These are phyloP conservation scores for Grammomys surdaster DNA, from an alignment of 2,113 vertebrate species.

Conservation along the genomic window DNA sequence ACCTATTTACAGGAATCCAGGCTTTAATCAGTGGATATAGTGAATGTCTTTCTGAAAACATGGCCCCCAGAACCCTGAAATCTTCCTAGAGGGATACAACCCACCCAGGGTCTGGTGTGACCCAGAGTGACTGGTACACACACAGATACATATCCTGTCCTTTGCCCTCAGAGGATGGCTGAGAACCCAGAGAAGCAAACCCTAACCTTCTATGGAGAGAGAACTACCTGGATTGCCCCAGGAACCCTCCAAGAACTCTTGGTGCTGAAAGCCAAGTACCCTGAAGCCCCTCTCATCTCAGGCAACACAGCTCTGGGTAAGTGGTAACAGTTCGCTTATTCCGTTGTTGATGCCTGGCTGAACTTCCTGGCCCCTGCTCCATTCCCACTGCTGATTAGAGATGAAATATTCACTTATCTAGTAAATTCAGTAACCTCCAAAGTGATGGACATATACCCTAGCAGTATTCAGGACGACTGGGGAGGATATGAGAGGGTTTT, in stretches of 20 bases:
- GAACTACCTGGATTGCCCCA: constrained; percentile 89
- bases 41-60: background rate
- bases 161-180: constrained; percentile 84
- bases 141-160: background rate
- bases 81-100: background rate
- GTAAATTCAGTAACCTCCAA: background rate
- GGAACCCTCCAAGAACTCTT: constrained; percentile 89
- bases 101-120: background rate
- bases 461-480: background rate
- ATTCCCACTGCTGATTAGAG: background rate
- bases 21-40: background rate
- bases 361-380: background rate
- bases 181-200: constrained; percentile 82
- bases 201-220: constrained; percentile 88
- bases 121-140: background rate
- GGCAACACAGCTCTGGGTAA: constrained; percentile 92
- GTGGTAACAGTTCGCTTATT: background rate
- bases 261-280: constrained; percentile 88
- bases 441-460: background rate
- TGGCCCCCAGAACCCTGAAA: background rate
- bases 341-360: rapidly evolving
- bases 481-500: background rate
- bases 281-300: constrained; percentile 89
- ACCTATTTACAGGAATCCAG: constrained; percentile 3
- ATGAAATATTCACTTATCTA: background rate